Evolutionary conservation across 1,140 invertebrate species (phyloP), one percentile per base, ranked within the genome.

Genomic region (Megalonaias nervosa): DNA sequence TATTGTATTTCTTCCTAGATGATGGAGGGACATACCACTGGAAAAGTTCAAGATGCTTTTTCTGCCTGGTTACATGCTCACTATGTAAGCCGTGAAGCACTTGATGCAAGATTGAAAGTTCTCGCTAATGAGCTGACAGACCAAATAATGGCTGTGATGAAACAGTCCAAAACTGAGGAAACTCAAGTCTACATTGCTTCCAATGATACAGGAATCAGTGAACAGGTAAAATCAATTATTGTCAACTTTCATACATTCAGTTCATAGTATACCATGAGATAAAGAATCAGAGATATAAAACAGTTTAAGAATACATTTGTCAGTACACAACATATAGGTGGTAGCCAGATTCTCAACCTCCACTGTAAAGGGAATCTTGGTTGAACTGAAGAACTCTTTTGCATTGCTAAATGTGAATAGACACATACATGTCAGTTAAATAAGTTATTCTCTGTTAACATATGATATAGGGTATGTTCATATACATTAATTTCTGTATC

Each of bases 61-160:
- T 87, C 84, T 58, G 77, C 89, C 59, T 92, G 91, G 91, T 82
- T 93, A 16, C 87, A 88, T 23, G 85, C 83, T 17, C 84, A 92
- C 26, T 92, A 92, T 83, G 87, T 92, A 0, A 92, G 91, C 13
- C 91, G 91, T 76, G 77, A 90, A 67, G 91, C 92, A 60, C 75
- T 93, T 55, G 91, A 92, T 79, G 77, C 74, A 9, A 88, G 85
- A 67, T 76, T 93, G 62, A 72, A 80, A 14, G 86, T 87, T 59
- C 62, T 92, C 26, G 87, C 89, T 19, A 70, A 85, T n/a, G 84
- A 88, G 56, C 80, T 93, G 31, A 85, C 85, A 31, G 73, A 85
- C 12, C 79, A 84, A 66, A 77, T 90, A 17, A 72, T 88, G 65
- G 70, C 69, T 23, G 77, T 85, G 16, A 68, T 85, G 21, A 73